Percentiles rank a stretch among this genome's conserved stretches.
These are phyloP conservation scores for Chironomus riparius DNA, from an alignment of 2,888 invertebrate genomes.

Conservation along the genomic window DNA sequence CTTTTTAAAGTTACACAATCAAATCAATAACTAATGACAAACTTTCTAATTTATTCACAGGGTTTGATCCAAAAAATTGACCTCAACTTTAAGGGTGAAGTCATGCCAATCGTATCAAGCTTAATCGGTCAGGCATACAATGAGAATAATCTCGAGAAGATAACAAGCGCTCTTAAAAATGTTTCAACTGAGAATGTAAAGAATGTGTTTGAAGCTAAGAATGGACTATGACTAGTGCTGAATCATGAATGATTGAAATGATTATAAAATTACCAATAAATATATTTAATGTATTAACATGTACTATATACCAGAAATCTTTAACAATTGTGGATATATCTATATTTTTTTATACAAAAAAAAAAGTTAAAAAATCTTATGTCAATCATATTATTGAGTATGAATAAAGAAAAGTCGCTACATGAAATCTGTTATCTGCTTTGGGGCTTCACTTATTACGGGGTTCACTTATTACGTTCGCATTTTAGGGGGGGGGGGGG, in stretches of 20 bases:
- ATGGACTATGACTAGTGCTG: constrained; percentile 34
- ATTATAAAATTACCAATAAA: neutral
- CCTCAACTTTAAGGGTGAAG: constrained; percentile 38
- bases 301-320: neutral
- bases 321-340: neutral
- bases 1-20: neutral
- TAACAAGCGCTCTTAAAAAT: constrained; percentile 39
- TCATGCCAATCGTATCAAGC: constrained; percentile 40
- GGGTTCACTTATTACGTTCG: too few relatives aligned
- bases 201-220: constrained; percentile 37
- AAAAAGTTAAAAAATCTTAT: neutral
- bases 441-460: too few relatives aligned
- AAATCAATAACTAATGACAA: neutral
- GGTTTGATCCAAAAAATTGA: constrained; percentile 39
- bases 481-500: too few relatives aligned
- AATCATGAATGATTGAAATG: neutral
- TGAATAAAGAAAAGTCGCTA: neutral
- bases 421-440: too few relatives aligned
- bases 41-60: constrained; percentile 30
- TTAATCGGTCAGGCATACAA: constrained; percentile 38
- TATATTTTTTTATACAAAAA: neutral
- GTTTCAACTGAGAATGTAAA: constrained; percentile 42
- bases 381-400: neutral
- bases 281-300: neutral
- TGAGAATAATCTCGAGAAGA: constrained; percentile 40